Percentiles rank a stretch among this genome's conserved stretches.
Conservation (phyloP, 2,888 invertebrate species). For the Fragum fragum region DNA sequence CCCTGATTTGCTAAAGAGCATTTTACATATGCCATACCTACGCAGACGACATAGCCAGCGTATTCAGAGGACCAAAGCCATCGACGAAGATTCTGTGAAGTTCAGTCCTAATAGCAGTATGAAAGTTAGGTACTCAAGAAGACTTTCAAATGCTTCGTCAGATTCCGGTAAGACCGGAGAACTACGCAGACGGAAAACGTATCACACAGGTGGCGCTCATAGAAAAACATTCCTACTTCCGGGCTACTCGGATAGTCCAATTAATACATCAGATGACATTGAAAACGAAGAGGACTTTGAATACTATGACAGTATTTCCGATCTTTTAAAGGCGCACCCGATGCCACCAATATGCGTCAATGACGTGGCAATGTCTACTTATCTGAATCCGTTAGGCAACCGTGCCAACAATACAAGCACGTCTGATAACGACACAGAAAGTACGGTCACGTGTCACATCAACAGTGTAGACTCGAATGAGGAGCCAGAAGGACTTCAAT, state of each 20-base stretch:
- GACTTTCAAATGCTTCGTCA: conserved; percentile 33
- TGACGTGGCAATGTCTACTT: conserved; percentile 58
- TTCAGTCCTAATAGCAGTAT: conserved; percentile 60
- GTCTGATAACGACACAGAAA: conserved; percentile 45
- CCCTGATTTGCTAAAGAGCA: conserved; percentile 66
- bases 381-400: conserved; percentile 62
- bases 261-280: conserved; percentile 60
- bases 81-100: conserved; percentile 51
- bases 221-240: conserved; percentile 52
- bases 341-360: conserved; percentile 47
- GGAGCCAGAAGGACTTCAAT: conserved; percentile 36
- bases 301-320: conserved; percentile 65
- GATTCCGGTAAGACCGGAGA: conserved; percentile 46
- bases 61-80: conserved; percentile 51
- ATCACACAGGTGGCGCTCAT: conserved; percentile 3
- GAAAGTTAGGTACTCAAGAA: conserved; percentile 47
- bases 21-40: conserved; percentile 56
- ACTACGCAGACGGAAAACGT: conserved; percentile 20
- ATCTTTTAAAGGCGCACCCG: conserved; percentile 60
- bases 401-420: conserved; percentile 42
- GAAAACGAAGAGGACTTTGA: conserved; percentile 67
- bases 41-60: conserved; percentile 55
- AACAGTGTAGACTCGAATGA: conserved; percentile 36
- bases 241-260: conserved; percentile 57
- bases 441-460: conserved; percentile 7